Conservation (phyloP, 2,888 invertebrate species). For the Pollenia angustigena region DNA sequence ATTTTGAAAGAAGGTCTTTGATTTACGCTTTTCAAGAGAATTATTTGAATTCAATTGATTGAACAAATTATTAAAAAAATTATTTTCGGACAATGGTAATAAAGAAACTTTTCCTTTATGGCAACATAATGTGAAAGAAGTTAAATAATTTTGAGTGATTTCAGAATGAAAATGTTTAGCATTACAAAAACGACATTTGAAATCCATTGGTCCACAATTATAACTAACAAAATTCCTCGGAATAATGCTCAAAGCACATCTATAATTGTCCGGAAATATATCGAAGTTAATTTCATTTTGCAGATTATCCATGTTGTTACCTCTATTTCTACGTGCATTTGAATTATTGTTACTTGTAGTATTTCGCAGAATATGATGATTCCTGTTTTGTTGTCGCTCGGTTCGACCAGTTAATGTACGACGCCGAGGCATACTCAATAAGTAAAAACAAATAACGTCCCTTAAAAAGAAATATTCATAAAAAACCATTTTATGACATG, state of each 20-base stretch:
- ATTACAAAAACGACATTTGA: neutral
- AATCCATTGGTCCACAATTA: neutral
- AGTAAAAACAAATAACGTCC: too few species aligned
- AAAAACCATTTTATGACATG: too few species aligned
- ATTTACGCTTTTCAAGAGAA: too few species aligned
- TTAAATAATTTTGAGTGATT: too few species aligned
- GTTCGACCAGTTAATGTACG: neutral
- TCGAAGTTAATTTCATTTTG: neutral
- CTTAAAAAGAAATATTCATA: too few species aligned
- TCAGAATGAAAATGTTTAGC: neutral
- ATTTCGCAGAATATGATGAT: neutral
- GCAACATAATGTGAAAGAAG: neutral
- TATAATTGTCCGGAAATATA: neutral
- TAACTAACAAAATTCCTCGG: neutral
- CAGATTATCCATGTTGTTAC: too few species aligned
- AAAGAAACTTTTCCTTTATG: neutral
- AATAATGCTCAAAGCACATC: neutral
- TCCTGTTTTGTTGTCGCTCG: slow-evolving; percentile 6
- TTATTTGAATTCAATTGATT: too few species aligned
- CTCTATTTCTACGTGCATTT: neutral
- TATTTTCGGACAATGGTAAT: neutral
- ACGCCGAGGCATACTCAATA: neutral
- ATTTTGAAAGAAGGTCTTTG: too few species aligned
- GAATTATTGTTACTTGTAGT: neutral
- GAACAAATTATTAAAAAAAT: too few species aligned